Base-by-base conservation (phyloP, 2,888 invertebrate genomes). In the Scaptomyza flava region DNA sequence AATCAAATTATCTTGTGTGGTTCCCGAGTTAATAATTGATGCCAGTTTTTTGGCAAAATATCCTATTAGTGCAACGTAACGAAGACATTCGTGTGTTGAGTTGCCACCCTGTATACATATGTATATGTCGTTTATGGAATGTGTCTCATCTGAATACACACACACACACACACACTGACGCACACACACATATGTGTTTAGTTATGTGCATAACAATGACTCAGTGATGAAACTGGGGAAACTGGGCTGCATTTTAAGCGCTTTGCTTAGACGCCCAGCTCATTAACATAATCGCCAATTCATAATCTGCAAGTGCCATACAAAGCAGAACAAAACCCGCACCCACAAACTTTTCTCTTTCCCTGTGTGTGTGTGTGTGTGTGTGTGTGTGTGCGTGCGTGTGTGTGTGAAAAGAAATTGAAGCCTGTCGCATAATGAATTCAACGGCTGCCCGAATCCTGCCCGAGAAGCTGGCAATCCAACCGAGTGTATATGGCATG, bases 261-360 rank as follows among this genome's bases (percentile, higher is more conserved):
- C 67, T 60, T 53, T 51, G 36, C 51, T 38, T 38, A 51, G 51
- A 27, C 36, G 51, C 38, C 12, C 51, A 62, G 67, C 82, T 72
- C 82, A 83, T 83, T 83, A 81, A 72, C 83, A 83, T 83, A 83
- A 83, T 83, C 83, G 85, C 82, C 83, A 79, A 83, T 81, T 83
- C 87, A 83, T 83, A 83, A 83, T 81, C 85, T 72, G 67, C 70
- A 66, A 68, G 47, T 66, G 67, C 42, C 69, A 56, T 46, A 68
- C 43, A 43, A 58, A 70, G 64, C 66, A 65, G 56, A 76, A 45
- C 54, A 72, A 54, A 64, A 51, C 23, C 56, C 31, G 58, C 31
- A 41, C 36, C 17, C 30, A 43, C 34, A 51, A 33, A 23, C 17
- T 17, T 17, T 17, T 17, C 17, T 17, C 17, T 23, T 23, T 23